phyloP scores from a whole-genome alignment of 2,888 invertebrate genomes.

The Plebejus anna region DNA sequence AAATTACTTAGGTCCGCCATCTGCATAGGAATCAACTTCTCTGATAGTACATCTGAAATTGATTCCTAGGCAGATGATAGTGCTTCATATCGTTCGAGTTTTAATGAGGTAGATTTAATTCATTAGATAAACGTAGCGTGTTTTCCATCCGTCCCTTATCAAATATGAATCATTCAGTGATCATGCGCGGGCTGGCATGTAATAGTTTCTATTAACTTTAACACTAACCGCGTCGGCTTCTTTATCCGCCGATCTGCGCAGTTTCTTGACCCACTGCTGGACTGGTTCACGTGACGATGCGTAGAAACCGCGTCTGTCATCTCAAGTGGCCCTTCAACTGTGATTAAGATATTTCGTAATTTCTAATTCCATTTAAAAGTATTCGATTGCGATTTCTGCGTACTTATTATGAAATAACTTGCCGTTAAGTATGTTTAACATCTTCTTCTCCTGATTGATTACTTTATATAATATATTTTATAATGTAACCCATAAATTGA shows the following conservation, averaged over 20 bases:
- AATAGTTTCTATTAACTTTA: constrained; percentile 67
- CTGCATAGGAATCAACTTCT: too few relatives aligned
- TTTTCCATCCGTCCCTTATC: constrained; percentile 41
- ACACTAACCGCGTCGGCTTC: constrained; percentile 57
- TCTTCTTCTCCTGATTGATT: neutral
- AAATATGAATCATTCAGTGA: constrained; percentile 54
- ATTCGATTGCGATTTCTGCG: neutral
- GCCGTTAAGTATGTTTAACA: neutral
- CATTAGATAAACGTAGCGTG: constrained; percentile 31
- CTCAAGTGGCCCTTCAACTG: constrained; percentile 23
- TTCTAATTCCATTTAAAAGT: constrained; percentile 23
- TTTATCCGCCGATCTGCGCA: constrained; percentile 71
- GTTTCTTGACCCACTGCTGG: constrained; percentile 61
- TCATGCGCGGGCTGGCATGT: constrained; percentile 53
- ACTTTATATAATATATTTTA: neutral
- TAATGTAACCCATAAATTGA: neutral
- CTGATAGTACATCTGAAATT: too few relatives aligned
- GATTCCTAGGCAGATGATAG: neutral
- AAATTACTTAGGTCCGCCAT: too few relatives aligned
- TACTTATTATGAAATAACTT: neutral
- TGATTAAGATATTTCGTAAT: constrained; percentile 35
- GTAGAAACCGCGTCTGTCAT: constrained; percentile 36
- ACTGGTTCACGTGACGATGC: constrained; percentile 63
- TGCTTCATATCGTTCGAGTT: neutral
- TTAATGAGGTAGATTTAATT: constrained; percentile 3